A percentile compares a stretch with the other conserved stretches of the same genome.
Evolutionary conservation across 1,140 invertebrate genomes (phyloP).

Genomic region (Drosophila ogumai): DNA sequence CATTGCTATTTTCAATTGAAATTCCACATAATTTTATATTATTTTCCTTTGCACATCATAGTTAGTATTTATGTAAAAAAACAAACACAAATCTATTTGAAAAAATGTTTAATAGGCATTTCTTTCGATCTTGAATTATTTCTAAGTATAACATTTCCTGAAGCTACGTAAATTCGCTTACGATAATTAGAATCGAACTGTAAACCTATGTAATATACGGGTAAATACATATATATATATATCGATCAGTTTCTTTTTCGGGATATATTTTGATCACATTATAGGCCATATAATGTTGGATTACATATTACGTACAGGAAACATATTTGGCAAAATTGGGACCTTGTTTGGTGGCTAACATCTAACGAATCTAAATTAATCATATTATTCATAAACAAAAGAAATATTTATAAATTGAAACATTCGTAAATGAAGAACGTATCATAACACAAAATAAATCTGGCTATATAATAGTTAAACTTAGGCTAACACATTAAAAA

Average conservation of each 20-base stretch:
- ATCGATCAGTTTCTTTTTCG: constrained; percentile 27
- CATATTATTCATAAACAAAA: constrained; percentile 6
- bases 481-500: constrained; percentile 59
- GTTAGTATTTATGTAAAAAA: background rate
- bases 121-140: constrained; percentile 41
- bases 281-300: constrained; percentile 35
- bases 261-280: constrained; percentile 48
- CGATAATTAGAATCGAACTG: constrained; percentile 43
- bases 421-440: constrained; percentile 28
- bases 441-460: constrained; percentile 27
- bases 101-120: constrained; percentile 62
- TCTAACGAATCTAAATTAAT: constrained; percentile 42
- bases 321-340: constrained; percentile 82
- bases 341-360: constrained; percentile 46
- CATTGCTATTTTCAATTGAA: background rate
- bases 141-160: constrained; percentile 61
- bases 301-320: constrained; percentile 58
- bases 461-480: constrained; percentile 28
- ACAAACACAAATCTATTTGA: constrained; percentile 32
- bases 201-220: constrained; percentile 40
- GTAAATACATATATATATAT: constrained; percentile 28
- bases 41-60: no score
- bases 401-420: constrained; percentile 21
- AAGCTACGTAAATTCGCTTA: constrained; percentile 64
- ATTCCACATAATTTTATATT: background rate